Evolutionary conservation across 2,113 vertebrate genomes (phyloP), one percentile per base, ranked within the genome.

Genomic region (Anoura caudifer): DNA sequence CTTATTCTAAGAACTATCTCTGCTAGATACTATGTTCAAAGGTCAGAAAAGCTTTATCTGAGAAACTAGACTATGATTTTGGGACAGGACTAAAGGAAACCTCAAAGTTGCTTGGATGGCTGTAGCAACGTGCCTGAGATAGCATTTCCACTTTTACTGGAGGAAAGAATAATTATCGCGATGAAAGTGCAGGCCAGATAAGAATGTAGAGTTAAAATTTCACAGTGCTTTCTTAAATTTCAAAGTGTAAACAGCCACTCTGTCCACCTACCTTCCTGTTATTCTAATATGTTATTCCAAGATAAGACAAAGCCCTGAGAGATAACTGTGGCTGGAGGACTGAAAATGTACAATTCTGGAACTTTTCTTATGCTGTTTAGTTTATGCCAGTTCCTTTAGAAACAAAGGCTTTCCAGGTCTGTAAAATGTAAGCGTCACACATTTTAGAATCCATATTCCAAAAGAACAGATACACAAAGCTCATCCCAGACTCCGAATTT

Each of bases 221-320:
- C 59, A n/a, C 52, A 73, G 63, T 24, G 70, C 91, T 95, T 85
- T 76, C 87, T 96, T 92, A 47, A 67, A 41, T 95, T 92, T 89
- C 83, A 54, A 70, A 73, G 31, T 84, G 54, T 67, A 94, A 87
- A 85, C 26, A 92, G 52, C 7, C 26, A 47, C 65, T 65, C 45
- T 17, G 14, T 83, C 84, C 17, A 93, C 45, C n/a, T 95, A 76
- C 63, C 69, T 77, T 93, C 50, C 90, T 97, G 85, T 87, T 91
- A 83, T 81, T 96, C 83, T 70, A 77, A 43, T 86, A 33, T 93
- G 76, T 96, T 92, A 31, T 92, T 93, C 50, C 87, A 59, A 93
- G 95, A 91, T 97, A 95, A 73, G 61, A 50, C 5, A 8, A 31
- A 41, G 31, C 45, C 45, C 36, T 41, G 3, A 22, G 9, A 43